These are phyloP conservation scores for Drosophila leonis DNA, from an alignment of 2,888 invertebrate genomes.

Conservation along the genomic window DNA sequence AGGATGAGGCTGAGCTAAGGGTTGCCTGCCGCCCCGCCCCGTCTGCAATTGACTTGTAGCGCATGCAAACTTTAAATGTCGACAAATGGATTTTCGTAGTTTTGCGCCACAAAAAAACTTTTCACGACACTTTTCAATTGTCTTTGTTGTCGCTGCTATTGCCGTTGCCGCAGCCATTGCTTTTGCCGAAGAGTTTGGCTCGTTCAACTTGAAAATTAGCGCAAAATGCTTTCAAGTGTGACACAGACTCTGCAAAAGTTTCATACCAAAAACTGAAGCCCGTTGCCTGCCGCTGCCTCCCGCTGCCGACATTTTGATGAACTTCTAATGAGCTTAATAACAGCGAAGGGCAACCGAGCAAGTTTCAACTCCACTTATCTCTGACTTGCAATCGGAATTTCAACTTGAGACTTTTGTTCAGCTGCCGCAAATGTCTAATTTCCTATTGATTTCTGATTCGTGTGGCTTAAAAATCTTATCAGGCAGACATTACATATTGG, in stretches of 20 bases:
- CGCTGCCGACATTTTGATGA: slow-evolving; percentile 53
- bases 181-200: slow-evolving; percentile 43
- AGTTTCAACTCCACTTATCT: slow-evolving; percentile 38
- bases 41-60: slow-evolving; percentile 62
- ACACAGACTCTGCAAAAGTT: slow-evolving; percentile 55
- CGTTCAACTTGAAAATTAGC: slow-evolving; percentile 71
- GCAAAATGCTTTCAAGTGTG: slow-evolving; percentile 66
- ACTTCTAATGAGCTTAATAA: slow-evolving; percentile 77
- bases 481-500: slow-evolving; percentile 32
- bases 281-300: not conserved
- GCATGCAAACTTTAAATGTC: slow-evolving; percentile 75
- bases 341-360: slow-evolving; percentile 40
- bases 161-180: slow-evolving; percentile 18
- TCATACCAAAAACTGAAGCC: slow-evolving; percentile 2
- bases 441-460: slow-evolving; percentile 47
- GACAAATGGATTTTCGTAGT: slow-evolving; percentile 78
- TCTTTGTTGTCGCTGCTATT: slow-evolving; percentile 19
- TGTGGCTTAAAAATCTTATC: slow-evolving; percentile 53
- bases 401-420: slow-evolving; percentile 1
- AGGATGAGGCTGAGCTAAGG: not conserved
- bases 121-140: slow-evolving; percentile 45
- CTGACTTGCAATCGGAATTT: slow-evolving; percentile 13
- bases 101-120: slow-evolving; percentile 56
- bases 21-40: not conserved
- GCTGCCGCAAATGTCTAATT: slow-evolving; percentile 13